Evolutionary conservation across 2,888 invertebrate genomes (phyloP).

Genomic region (Agrotis clavis): DNA sequence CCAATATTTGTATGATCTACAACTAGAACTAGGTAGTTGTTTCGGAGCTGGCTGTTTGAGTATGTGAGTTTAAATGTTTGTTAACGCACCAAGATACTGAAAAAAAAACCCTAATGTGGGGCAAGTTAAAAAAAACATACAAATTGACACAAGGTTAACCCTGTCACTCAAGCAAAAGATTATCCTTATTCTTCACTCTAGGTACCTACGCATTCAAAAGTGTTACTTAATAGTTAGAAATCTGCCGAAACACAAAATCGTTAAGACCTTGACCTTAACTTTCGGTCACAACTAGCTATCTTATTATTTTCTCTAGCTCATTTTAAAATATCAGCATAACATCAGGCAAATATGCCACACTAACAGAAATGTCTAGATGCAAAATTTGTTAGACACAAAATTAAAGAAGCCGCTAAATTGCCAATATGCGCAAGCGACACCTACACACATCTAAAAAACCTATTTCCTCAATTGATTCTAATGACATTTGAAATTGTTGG

Average conservation of each 20-base stretch:
- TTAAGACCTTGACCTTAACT: not conserved
- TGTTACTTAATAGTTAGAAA: not conserved
- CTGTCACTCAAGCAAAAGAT: not conserved
- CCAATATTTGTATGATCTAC: too few relatives aligned
- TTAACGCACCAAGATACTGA: too few relatives aligned
- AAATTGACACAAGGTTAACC: not conserved
- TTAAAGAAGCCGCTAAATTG: not conserved
- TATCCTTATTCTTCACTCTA: too few relatives aligned
- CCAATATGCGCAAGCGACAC: conserved; percentile 4
- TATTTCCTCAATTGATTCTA: conserved; percentile 28
- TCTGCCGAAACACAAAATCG: not conserved
- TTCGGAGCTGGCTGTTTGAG: too few relatives aligned
- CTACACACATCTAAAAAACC: conserved; percentile 1
- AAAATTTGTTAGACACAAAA: not conserved
- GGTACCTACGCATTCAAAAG: too few relatives aligned
- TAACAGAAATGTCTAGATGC: not conserved
- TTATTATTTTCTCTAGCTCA: not conserved
- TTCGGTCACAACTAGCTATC: too few relatives aligned
- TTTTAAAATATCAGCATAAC: too few relatives aligned
- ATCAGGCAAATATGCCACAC: not conserved
- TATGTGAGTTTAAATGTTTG: too few relatives aligned
- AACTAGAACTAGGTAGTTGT: too few relatives aligned
- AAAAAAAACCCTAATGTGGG: too few relatives aligned
- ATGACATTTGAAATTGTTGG: not conserved
- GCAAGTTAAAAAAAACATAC: too few relatives aligned